Evolutionary conservation across 2,888 invertebrate species (phyloP), one percentile per base, ranked within the genome.

Genomic region (Slavum lentiscoides): DNA sequence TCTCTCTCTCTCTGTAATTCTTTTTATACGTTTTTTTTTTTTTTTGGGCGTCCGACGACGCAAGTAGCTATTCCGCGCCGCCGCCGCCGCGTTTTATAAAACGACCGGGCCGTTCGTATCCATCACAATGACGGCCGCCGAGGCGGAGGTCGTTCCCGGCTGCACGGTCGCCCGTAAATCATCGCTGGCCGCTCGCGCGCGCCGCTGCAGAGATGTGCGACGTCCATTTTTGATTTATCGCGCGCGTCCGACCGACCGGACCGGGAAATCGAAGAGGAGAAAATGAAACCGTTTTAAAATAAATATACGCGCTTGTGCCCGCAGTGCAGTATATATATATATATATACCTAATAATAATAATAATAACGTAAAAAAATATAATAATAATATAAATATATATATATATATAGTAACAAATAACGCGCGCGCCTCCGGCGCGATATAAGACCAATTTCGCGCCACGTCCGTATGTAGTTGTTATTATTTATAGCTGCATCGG

Each of bases 141-240:
- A 30, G n/a, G 61, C 53, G 77, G 69, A 80, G 77, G 77, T 64
- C 69, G 77, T 80, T 70, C 70, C 77, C 77, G 69, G 8, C 3
- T 7, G 59, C 59, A 61, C 61, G 59, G 76, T 77, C 43, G 75
- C 39, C 77, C 69, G 70, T 80, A 80, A 80, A 80, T 80, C 77
- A 80, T 80, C 58, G 70, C 30, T 1, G 4, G 30, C 30, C 30
- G 75, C 23, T 1, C 30, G 30, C 66, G 70, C 77, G 62, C 61
- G 75, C 43, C 66, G 70, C 77, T n/a, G 62, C 61, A 70, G 77
- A 80, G 77, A 80, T 70, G 77, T 70, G 70, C 62, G 62, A 80
- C 77, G 77, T 80, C 77, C 77, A 80, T 70, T 80, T 80, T 80
- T 80, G 77, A 80, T 80, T 80, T 80, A 80, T 80, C 62, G 64